Base-by-base conservation (phyloP, 2,888 invertebrate genomes). In the Calephelis perditalis region DNA sequence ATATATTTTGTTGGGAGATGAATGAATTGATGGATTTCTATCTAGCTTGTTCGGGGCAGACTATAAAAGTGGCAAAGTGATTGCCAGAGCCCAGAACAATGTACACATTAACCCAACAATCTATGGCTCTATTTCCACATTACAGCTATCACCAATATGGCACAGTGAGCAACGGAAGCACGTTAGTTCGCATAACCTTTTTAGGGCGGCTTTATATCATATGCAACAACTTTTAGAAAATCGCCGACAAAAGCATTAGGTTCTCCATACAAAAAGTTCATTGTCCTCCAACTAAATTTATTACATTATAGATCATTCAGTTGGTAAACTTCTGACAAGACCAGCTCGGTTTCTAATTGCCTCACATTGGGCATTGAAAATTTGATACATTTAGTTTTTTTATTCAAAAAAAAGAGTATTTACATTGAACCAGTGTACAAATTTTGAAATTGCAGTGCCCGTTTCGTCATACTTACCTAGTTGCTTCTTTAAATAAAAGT, bases 1-100 rank as follows among this genome's bases (percentile, higher is more conserved):
- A 57, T 9, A 57, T 15, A 10, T 40, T 43, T 15, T 57, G 40
- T 26, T 57, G 57, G 12, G 57, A 44, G 26, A 57, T 57, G 35
- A 55, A n/a, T 35, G 36, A 7, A n/a, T 54, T 54, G 9, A 54
- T 54, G 7, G 54, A 35, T 12, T 54, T 55, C 36, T 55, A 37
- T 11, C 36, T 35, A 37, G 40, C 35, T 12, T 47, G 47, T 47
- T 47, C 15, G 3, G 9, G n/a, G 7, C 47, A 47, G n/a, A n/a
- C 15, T 12, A n/a, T 47, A 47, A 11, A 36, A 0, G 37, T 55
- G 10, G 36, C 35, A 12, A 40, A 11, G 54, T 54, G 36, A 10
- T 26, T 26, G 7, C 36, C 36, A 54, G 54, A 54, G 35, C 36
- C 15, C 15, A 15, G 15, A 15, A 1, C 15, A 43, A 44, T 12